phyloP scores from a whole-genome alignment of 2,797 vertebrate genomes.

The Enteromius afrohamiltoni region DNA sequence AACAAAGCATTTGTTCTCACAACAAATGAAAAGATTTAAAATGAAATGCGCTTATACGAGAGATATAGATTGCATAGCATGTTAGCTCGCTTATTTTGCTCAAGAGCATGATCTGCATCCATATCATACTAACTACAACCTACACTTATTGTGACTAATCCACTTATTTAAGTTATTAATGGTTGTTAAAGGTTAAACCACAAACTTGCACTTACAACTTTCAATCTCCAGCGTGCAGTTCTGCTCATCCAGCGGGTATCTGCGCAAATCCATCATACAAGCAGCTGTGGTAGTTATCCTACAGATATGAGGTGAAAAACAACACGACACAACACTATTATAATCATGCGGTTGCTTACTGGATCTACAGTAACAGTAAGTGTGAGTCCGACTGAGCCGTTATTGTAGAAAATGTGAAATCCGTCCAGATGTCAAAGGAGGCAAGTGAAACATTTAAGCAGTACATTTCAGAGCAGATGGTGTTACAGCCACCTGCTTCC shows the following conservation, averaged over 20 bases:
- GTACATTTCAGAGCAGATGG: slow-evolving; percentile 3
- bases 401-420: not conserved
- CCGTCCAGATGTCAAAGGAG: not conserved
- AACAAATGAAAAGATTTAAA: not conserved
- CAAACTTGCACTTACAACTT: slow-evolving; percentile 85
- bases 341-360: not conserved
- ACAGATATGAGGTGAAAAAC: slow-evolving; percentile 25
- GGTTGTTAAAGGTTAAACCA: not conserved
- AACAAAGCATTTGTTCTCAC: not conserved
- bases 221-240: slow-evolving; percentile 96
- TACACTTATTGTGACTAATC: no score
- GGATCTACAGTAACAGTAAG: not conserved
- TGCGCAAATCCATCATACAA: slow-evolving; percentile 96
- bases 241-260: slow-evolving; percentile 94
- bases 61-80: not conserved
- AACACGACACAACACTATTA: slow-evolving; percentile 9
- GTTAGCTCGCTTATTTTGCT: not conserved
- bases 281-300: slow-evolving; percentile 96
- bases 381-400: not conserved
- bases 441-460: slow-evolving; percentile 24
- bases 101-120: not conserved
- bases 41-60: not conserved
- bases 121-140: not conserved
- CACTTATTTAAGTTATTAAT: not conserved
- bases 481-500: slow-evolving; percentile 16